Evolutionary conservation across 2,797 vertebrate genomes (phyloP).

Genomic region (Cirrhinus mrigala): DNA sequence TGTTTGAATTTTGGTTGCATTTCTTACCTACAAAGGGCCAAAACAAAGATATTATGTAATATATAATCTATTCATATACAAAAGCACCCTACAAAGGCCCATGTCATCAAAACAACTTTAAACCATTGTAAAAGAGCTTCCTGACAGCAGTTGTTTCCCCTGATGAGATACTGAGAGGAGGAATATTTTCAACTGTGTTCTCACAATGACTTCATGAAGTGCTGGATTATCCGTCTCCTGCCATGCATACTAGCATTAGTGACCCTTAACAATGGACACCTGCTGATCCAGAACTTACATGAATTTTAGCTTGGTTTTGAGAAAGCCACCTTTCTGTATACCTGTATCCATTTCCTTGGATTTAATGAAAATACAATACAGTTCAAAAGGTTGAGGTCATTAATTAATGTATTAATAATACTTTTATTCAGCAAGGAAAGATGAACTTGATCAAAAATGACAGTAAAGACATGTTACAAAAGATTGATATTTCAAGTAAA

Average conservation of each 20-base stretch:
- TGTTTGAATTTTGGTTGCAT: background rate
- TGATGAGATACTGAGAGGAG: background rate
- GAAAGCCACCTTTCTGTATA: background rate
- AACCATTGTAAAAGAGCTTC: background rate
- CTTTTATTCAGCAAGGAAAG: too few relatives aligned
- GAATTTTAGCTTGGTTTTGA: background rate
- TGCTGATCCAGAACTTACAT: background rate
- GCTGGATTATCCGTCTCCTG: background rate
- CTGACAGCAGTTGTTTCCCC: conserved; percentile 2
- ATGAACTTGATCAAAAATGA: background rate
- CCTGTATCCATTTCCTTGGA: background rate
- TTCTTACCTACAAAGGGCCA: background rate
- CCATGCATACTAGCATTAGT: conserved; percentile 14
- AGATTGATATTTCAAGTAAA: background rate
- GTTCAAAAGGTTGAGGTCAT: background rate
- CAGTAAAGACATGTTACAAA: background rate
- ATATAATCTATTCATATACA: background rate
- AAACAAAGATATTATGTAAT: background rate
- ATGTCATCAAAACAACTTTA: background rate
- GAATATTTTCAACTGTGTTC: conserved; percentile 10
- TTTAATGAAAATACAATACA: background rate
- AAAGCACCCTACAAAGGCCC: background rate
- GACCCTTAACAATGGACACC: conserved; percentile 13
- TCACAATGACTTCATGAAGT: background rate
- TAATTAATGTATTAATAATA: too few relatives aligned